A percentile compares a stretch with the other conserved stretches of the same genome.
These are phyloP conservation scores for Puffinus mauretanicus DNA, from an alignment of 2,113 vertebrate genomes.

Conservation along the genomic window DNA sequence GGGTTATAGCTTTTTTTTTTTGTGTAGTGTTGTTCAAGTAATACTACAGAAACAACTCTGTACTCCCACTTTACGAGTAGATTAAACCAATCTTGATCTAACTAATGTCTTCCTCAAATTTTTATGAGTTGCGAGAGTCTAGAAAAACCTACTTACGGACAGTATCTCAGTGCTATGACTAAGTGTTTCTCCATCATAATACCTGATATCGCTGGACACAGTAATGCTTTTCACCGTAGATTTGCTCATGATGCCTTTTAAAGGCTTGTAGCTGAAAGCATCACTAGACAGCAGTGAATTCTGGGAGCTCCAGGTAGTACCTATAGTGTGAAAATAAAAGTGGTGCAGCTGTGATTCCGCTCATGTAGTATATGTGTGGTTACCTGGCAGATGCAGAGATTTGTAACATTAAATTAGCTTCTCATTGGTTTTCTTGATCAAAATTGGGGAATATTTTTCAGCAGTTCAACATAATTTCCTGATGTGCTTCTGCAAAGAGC, in stretches of 20 bases:
- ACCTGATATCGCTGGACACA: not conserved
- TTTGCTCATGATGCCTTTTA: not conserved
- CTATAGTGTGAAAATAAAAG: not conserved
- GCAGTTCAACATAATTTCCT: not conserved
- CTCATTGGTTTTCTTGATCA: not conserved
- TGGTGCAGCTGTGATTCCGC: not conserved
- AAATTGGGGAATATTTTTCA: not conserved
- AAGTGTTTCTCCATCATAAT: not conserved
- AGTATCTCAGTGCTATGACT: not conserved
- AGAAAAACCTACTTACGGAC: not conserved
- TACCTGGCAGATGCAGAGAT: not conserved
- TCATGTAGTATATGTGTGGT: not conserved
- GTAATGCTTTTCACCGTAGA: not conserved
- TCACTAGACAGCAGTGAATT: not conserved
- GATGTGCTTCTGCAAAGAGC: not conserved
- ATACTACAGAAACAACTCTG: not conserved
- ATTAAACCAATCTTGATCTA: not conserved
- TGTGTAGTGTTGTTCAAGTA: not conserved
- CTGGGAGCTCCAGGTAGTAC: not conserved
- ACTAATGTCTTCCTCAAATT: not conserved
- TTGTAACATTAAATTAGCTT: not conserved
- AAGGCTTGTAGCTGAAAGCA: not conserved
- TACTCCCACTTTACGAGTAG: accelerated
- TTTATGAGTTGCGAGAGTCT: not conserved
- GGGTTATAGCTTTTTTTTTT: not conserved